Base-by-base conservation (phyloP, 2,797 vertebrate genomes). In the Leptoclinus maculatus region DNA sequence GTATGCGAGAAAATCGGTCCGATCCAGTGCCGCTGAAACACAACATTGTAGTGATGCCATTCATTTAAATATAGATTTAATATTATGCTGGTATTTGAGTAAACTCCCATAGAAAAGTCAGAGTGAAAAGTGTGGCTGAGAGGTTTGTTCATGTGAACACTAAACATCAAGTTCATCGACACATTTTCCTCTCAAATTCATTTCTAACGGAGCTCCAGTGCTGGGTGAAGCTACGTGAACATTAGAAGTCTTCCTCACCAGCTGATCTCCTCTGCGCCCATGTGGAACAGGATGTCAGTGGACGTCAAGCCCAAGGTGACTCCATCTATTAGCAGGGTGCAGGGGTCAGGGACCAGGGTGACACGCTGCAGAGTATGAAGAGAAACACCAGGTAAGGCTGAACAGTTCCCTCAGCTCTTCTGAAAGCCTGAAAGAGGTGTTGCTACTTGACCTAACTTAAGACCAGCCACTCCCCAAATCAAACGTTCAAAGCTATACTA, bases 221-320 rank as follows among this genome's bases (percentile, higher is more conserved):
- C 3, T 32, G 49, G 14, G 29, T 67, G 34, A 49, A 36, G 17
- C 5, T 7, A 2, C 13, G 19, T 56, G 5, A 25, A 56, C 17
- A 39, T 6, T 16, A 59, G 1, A 58, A 60, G 45, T 49, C 21
- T 51, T 81, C 29, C 80, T 84, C 88, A 99, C 98, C 96, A 95
- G 93, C 96, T 97, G 91, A 99, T 98, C 93, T 98, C 97, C 86
- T 99, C 98, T 0, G 97, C 95, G 0, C 97, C 95, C 95, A 99
- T 96, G 91, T 98, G 96, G 84, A 99, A 96, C 17, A 99, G 90
- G 34, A 99, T 94, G 75, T 99, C 98, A 0, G 96, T 97, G 81
- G 98, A 98, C 0, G 96, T 99, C 85, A 98, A 54, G 65, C 97
- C 97, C 1, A 99, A 80, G 10, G 96, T 88, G 57, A 97, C 94